These are phyloP conservation scores for Dromiciops gliroides DNA, from an alignment of 2,113 vertebrate species.

Conservation along the genomic window DNA sequence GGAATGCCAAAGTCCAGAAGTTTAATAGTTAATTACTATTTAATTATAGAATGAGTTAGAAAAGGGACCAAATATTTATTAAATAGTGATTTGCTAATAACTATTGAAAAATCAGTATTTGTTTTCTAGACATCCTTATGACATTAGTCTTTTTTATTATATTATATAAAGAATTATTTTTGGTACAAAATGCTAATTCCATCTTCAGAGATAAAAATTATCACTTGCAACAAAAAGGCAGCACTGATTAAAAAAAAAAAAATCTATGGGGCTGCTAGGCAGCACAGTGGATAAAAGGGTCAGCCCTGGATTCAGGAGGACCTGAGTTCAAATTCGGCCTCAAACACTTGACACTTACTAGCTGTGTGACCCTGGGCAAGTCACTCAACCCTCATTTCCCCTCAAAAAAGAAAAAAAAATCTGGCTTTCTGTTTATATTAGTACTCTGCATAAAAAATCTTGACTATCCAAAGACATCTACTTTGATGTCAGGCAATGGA, in stretches of 20 bases:
- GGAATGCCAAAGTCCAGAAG: neutral
- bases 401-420: too few relatives aligned
- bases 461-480: constrained; percentile 8
- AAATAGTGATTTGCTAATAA: neutral
- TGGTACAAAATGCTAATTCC: neutral
- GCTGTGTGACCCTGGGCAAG: too few relatives aligned
- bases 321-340: too few relatives aligned
- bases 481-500: neutral
- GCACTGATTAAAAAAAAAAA: neutral
- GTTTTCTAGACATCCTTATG: neutral
- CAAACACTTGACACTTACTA: too few relatives aligned
- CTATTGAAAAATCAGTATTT: neutral
- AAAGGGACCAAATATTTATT: neutral
- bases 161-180: too few relatives aligned
- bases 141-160: too few relatives aligned
- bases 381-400: too few relatives aligned
- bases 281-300: too few relatives aligned
- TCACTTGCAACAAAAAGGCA: neutral
- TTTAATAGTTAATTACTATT: neutral
- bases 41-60: neutral
- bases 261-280: too few relatives aligned
- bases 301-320: too few relatives aligned
- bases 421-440: neutral
- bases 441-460: constrained; percentile 20
- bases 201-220: neutral